Base-by-base conservation (phyloP, 2,888 invertebrate genomes). In the Gasteruption jaculator region DNA sequence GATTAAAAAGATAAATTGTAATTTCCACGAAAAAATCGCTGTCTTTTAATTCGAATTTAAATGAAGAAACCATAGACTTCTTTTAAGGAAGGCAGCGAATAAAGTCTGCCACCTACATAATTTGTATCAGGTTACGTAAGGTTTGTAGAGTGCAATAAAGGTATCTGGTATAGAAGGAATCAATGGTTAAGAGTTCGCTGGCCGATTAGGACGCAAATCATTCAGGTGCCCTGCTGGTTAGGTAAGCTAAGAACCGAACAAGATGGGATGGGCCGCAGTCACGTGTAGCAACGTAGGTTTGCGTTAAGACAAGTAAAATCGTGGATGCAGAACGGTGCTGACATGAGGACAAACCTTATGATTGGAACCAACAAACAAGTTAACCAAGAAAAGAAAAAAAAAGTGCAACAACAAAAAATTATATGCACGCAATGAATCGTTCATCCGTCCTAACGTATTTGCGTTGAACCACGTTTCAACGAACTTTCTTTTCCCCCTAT, bases 241-340 rank as follows among this genome's bases (percentile, higher is more conserved):
- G 56, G 52, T 53, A 56, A 59, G 52, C 48, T 42, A 48, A 48
- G 52, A 49, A 48, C 43, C 41, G 30, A 32, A 45, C 35, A 33
- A 31, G 40, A 31, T 57, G 63, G 64, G 61, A 64, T 62, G 61
- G 63, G 65, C 63, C 54, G 57, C 63, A 65, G 63, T 65, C 65
- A 65, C 65, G 65, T 65, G 65, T 65, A 54, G 50, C 57, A 52
- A 63, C 54, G 61, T 58, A 59, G 56, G 50, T 60, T 64, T 59
- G 58, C 56, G 61, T 63, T 64, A 64, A 53, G n/a, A 38, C 37
- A 30, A 45, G 38, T 33, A 21, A 25, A 45, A 41, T 50, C 35
- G 54, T 45, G 43, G 46, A 53, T 49, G 42, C 51, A 53, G 51
- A 53, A 49, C 46, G 52, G 55, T 53, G 60, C 58, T 60, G 61